These are phyloP conservation scores for Ophion ellenae DNA, from an alignment of 2,888 invertebrate species.

Conservation along the genomic window DNA sequence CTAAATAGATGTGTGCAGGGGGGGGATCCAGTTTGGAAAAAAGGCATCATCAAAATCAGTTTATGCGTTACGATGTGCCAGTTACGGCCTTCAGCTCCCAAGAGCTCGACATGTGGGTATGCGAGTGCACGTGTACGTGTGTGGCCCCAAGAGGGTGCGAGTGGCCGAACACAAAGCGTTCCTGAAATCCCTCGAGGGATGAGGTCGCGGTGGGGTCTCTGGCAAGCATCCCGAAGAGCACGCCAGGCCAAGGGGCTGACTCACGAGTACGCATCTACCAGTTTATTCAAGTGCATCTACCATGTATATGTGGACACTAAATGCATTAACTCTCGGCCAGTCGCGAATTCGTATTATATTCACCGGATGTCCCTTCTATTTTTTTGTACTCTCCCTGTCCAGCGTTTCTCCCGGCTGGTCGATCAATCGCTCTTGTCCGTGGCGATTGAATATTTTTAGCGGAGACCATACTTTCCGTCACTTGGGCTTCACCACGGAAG, in stretches of 20 bases:
- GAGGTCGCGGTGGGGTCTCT: constrained; percentile 47
- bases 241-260: constrained; percentile 47
- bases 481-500: background rate
- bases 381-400: background rate
- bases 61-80: background rate
- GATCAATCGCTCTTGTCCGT: constrained; percentile 33
- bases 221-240: constrained; percentile 59
- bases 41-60: background rate
- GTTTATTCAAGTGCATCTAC: constrained; percentile 56
- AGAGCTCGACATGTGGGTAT: background rate
- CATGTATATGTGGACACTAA: constrained; percentile 12
- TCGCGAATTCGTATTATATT: constrained; percentile 17
- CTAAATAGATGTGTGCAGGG: background rate
- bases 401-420: background rate
- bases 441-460: constrained; percentile 68
- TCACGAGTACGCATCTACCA: constrained; percentile 52
- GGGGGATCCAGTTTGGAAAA: background rate
- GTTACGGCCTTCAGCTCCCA: constrained; percentile 20
- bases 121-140: constrained; percentile 23
- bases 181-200: constrained; percentile 57
- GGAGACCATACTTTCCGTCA: constrained; percentile 37
- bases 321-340: constrained; percentile 31
- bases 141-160: constrained; percentile 56
- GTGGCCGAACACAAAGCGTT: constrained; percentile 63
- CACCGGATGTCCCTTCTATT: constrained; percentile 20